Evolutionary conservation across 2,113 vertebrate species (phyloP).

Genomic region (Choloepus hoffmanni): DNA sequence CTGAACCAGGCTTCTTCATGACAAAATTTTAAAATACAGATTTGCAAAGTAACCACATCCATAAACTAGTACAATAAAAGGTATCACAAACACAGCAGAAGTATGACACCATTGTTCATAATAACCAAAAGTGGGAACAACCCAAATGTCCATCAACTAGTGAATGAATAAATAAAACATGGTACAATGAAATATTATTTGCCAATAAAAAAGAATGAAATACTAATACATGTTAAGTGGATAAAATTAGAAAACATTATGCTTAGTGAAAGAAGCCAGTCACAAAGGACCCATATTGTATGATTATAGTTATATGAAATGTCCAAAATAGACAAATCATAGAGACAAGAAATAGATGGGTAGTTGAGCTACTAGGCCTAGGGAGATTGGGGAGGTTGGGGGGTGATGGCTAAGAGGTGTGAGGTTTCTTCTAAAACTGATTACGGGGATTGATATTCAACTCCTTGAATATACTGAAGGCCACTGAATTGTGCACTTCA

Average conservation of each 20-base stretch:
- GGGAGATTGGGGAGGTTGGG: background rate
- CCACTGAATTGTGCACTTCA: background rate
- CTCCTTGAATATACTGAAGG: conserved; percentile 40
- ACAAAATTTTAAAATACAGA: conserved; percentile 43
- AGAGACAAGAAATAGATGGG: conserved; percentile 9
- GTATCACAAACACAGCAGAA: background rate
- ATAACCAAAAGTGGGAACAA: background rate
- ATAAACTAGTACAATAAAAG: conserved; percentile 39
- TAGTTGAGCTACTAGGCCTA: background rate
- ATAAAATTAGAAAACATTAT: conserved; percentile 10
- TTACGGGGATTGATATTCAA: background rate
- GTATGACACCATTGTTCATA: conserved; percentile 30
- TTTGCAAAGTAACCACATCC: conserved; percentile 40
- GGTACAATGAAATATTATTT: conserved; percentile 1
- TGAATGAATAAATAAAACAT: conserved; percentile 46
- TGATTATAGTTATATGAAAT: conserved; percentile 23
- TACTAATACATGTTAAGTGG: background rate
- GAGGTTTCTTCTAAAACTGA: conserved; percentile 31
- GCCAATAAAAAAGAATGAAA: conserved; percentile 31
- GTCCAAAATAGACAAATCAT: conserved; percentile 26
- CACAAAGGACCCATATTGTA: background rate
- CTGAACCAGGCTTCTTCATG: background rate
- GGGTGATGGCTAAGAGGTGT: background rate
- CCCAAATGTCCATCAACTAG: background rate
- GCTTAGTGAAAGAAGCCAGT: conserved; percentile 42